phyloP scores from a whole-genome alignment of 2,797 vertebrate genomes.

The Tympanoctomys barrerae region DNA sequence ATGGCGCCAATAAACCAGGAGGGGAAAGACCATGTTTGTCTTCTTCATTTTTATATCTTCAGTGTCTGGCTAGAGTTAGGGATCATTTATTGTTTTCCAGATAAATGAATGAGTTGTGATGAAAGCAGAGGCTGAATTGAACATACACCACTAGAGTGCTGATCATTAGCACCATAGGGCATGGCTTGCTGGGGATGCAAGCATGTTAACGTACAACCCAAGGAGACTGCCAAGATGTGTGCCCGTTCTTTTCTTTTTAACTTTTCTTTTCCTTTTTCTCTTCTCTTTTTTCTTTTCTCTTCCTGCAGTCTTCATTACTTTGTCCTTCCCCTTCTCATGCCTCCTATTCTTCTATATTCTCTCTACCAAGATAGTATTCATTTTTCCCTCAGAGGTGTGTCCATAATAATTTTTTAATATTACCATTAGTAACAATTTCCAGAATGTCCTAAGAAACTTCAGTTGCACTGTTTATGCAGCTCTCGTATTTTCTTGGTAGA shows the following conservation, averaged over 20 bases:
- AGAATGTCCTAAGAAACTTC: background rate
- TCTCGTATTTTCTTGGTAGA: background rate
- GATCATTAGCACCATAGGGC: background rate
- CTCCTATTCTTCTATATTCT: background rate
- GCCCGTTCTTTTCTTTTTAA: no score
- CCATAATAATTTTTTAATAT: background rate
- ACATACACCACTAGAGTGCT: background rate
- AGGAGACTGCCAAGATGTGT: background rate
- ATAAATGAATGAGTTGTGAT: background rate
- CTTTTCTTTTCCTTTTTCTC: no score
- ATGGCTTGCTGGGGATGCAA: background rate
- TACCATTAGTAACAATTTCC: background rate
- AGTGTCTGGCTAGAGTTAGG: background rate
- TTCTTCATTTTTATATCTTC: background rate
- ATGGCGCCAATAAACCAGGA: background rate
- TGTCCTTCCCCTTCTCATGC: accelerated
- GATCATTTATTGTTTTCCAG: constrained; percentile 24
- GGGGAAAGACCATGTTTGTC: background rate
- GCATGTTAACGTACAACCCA: background rate
- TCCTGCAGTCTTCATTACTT: background rate
- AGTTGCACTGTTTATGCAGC: background rate
- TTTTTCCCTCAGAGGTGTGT: background rate
- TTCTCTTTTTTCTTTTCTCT: background rate
- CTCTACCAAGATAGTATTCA: background rate
- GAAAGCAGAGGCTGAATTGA: background rate